Conservation (phyloP, 2,797 vertebrate genomes). For the Melanotaenia pygmaea region DNA sequence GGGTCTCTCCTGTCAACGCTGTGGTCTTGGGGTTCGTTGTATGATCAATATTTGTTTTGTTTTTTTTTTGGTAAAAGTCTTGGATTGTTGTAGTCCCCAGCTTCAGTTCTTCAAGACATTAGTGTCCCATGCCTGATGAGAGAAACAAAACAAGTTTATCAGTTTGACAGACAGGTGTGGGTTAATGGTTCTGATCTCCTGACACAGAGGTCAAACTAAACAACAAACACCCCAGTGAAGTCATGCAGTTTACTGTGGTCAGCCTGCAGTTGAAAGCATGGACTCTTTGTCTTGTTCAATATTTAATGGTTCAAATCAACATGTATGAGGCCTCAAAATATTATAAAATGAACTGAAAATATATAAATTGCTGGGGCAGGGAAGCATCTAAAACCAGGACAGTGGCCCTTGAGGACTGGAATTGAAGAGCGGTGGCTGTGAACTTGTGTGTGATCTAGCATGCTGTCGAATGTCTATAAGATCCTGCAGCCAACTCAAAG, state of each 20-base stretch:
- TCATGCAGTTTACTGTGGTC: background rate
- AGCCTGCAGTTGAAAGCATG: too few species aligned
- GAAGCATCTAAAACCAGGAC: too few species aligned
- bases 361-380: too few species aligned
- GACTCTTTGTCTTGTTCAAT: too few species aligned
- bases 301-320: background rate
- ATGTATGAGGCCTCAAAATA: too few species aligned
- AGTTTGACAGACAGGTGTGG: conserved; percentile 33
- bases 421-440: background rate
- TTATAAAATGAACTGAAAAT: background rate
- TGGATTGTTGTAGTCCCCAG: conserved; percentile 89
- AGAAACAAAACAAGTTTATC: conserved; percentile 49
- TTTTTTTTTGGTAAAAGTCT: conserved; percentile 90
- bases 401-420: too few species aligned
- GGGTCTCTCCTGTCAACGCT: conserved; percentile 78
- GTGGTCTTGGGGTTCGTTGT: conserved; percentile 60
- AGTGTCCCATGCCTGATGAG: conserved; percentile 91
- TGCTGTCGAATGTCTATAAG: conserved; percentile 37
- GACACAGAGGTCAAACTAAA: conserved; percentile 11
- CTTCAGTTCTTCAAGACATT: conserved; percentile 82
- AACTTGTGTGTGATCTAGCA: conserved; percentile 15
- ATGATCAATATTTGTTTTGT: conserved; percentile 86
- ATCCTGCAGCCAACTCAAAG: conserved; percentile 20
- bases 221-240: conserved; percentile 12
- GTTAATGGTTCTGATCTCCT: conserved; percentile 16